Evolutionary conservation across 1,140 invertebrate species (phyloP).

Genomic region (Aplysia californica): DNA sequence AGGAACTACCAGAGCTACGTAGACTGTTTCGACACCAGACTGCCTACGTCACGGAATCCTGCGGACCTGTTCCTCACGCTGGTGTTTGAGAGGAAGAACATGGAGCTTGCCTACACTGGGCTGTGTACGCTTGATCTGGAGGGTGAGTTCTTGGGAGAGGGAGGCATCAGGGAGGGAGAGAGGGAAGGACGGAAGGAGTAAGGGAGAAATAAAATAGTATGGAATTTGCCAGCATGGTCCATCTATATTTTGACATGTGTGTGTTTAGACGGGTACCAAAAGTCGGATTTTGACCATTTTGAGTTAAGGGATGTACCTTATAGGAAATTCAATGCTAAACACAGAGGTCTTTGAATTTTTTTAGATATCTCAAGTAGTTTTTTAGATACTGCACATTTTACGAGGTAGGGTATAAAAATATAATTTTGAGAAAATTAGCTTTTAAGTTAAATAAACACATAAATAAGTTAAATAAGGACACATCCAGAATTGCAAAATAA

Average conservation of each 20-base stretch:
- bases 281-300: neutral
- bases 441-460: too few species aligned
- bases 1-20: constrained; percentile 33
- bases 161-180: neutral
- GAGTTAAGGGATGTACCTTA: neutral
- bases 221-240: neutral
- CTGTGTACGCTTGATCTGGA: constrained; percentile 31
- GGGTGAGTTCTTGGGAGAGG: constrained; percentile 6
- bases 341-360: too few species aligned
- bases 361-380: too few species aligned
- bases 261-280: neutral
- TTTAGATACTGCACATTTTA: too few species aligned
- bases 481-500: too few species aligned
- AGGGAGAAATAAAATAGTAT: neutral
- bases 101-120: constrained; percentile 34
- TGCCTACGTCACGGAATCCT: constrained; percentile 27
- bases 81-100: constrained; percentile 24
- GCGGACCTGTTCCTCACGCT: constrained; percentile 32
- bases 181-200: neutral
- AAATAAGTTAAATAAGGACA: too few species aligned
- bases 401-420: too few species aligned
- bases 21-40: constrained; percentile 32
- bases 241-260: neutral
- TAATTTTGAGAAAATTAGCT: too few species aligned
- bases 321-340: neutral